Evolutionary conservation across 2,797 vertebrate species (phyloP), one percentile per base, ranked within the genome.

Genomic region (Ispidina picta): DNA sequence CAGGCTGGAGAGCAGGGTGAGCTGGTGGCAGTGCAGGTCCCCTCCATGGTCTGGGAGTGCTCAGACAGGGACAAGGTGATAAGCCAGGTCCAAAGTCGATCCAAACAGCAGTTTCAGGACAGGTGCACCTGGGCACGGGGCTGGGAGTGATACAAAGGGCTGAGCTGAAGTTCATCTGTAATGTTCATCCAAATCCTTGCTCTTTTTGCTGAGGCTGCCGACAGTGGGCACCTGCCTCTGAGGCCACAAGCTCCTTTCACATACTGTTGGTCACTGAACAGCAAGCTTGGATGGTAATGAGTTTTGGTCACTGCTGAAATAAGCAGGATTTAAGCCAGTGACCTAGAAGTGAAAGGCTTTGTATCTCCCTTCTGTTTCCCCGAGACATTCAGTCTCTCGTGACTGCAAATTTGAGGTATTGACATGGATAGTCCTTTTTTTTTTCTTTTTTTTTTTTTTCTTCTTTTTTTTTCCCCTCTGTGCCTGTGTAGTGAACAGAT

Each of bases 301-400:
- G 79, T 93, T 97, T 90, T 95, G 94, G 96, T 95, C 92, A 93
- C 82, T 95, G 95, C 94, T 95, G 93, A 95, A 95, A 91, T 92
- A 96, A 96, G 93, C 95, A 95, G 85, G 82, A 91, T 95, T 95
- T 92, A 73, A 94, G 86, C 59, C 93, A 94, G 90, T 97, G 96
- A 97, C 96, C 96, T 95, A 91, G 96, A 97, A 96, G 94, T 60
- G 92, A 96, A 95, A 91, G 81, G 83, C 86, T 92, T 37, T 78
- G 35, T 84, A 85, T 93, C 70, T 83, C 68, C 81, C 91, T 86
- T 92, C 86, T 93, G 64, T 94, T 94, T 95, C 74, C 55, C 43
- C 3, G 13, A 96, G 94, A 94, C 87, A 90, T 68, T 83, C 90
- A 46, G 78, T 88, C 89, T 94, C 88, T 93, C 10, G 15, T 94